A percentile compares a stretch with the other conserved stretches of the same genome.
Conservation (phyloP, 2,113 vertebrate genomes). For the Chinchilla lanigera region DNA sequence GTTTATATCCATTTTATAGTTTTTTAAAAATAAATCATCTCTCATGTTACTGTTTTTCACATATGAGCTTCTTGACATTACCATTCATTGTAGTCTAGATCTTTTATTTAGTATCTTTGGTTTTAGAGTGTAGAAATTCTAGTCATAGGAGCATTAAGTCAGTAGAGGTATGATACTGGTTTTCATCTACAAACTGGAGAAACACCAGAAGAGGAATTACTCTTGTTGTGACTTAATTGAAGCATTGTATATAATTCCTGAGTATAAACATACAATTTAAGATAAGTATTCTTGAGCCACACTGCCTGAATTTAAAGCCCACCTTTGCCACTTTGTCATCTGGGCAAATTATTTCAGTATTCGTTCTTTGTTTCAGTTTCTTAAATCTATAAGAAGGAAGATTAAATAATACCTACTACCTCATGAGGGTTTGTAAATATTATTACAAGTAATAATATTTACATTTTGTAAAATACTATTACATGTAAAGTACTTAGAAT, state of each 20-base stretch:
- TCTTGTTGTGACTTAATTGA: neutral
- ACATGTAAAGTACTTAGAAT: neutral
- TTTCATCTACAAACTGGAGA: neutral
- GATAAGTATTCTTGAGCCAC: neutral
- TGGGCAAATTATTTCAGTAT: neutral
- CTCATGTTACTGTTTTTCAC: neutral
- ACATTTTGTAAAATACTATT: neutral
- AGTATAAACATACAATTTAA: neutral
- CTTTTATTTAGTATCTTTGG: neutral
- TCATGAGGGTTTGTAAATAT: neutral
- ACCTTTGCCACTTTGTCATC: neutral
- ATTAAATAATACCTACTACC: neutral
- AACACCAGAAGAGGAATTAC: neutral
- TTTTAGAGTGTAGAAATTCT: constrained; percentile 12
- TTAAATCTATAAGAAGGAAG: neutral
- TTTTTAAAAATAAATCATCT: neutral
- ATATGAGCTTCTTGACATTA: neutral
- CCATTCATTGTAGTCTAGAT: neutral
- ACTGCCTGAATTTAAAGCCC: neutral
- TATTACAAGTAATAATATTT: no score
- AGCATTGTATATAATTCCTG: neutral
- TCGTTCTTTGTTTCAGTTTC: neutral
- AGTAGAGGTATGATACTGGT: neutral
- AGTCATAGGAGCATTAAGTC: neutral
- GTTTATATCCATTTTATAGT: neutral